A percentile compares a stretch with the other conserved stretches of the same genome.
Conservation (phyloP, 1,140 invertebrate genomes). For the Leucophenga varia region DNA sequence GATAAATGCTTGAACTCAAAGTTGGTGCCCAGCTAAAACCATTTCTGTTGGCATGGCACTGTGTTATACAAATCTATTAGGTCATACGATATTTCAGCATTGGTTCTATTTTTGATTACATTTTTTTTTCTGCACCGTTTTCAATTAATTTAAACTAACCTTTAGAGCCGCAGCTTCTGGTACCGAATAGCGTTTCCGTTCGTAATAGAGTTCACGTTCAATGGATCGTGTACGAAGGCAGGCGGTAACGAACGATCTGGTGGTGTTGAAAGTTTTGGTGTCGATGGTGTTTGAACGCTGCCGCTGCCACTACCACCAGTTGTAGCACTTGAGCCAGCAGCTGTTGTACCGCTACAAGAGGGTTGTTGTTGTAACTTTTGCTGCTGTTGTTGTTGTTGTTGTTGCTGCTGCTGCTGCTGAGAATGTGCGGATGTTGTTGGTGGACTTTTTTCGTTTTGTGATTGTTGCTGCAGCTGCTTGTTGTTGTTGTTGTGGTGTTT, state of each 20-base stretch:
- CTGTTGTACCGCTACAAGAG: too few species aligned
- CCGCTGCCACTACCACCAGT: constrained; percentile 5
- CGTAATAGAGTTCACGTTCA: constrained; percentile 47
- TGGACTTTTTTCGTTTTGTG: constrained; percentile 29
- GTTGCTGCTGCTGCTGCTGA: constrained; percentile 21
- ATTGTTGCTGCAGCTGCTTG: constrained; percentile 18
- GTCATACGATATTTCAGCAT: too few species aligned
- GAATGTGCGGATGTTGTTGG: constrained; percentile 17
- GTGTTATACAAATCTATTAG: too few species aligned
- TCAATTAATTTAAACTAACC: too few species aligned
- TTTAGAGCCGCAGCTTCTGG: constrained; percentile 45
- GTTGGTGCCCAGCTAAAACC: too few species aligned
- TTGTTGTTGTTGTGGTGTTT: constrained; percentile 2
- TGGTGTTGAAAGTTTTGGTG: constrained; percentile 45
- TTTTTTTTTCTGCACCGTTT: too few species aligned
- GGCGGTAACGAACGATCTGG: constrained; percentile 47
- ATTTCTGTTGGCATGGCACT: too few species aligned
- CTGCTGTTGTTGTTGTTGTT: constrained; percentile 20
- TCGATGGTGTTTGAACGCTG: constrained; percentile 29
- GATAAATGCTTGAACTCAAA: too few species aligned
- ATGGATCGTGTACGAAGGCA: constrained; percentile 50
- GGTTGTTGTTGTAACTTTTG: constrained; percentile 6
- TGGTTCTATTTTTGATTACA: too few species aligned
- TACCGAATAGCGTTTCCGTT: constrained; percentile 45
- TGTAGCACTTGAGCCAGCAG: too few species aligned